These are phyloP conservation scores for Drosophila anomalipes DNA, from an alignment of 2,888 invertebrate genomes.

Conservation along the genomic window DNA sequence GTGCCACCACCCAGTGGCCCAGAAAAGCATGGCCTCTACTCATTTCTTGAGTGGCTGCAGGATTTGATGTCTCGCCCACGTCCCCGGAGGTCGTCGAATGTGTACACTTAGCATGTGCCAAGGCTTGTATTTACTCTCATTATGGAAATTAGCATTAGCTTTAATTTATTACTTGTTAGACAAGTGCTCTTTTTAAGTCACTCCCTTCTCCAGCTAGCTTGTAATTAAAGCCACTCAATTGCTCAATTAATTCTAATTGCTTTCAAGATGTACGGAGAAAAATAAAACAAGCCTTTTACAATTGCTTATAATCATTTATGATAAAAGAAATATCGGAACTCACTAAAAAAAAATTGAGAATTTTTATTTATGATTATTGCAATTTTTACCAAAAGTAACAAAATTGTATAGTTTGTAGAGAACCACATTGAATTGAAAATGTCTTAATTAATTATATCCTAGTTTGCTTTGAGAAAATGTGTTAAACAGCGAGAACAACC, in stretches of 20 bases:
- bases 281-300: background rate
- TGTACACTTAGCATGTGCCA: conserved; percentile 37
- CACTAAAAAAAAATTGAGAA: background rate
- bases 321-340: background rate
- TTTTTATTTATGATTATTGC: background rate
- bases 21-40: conserved; percentile 34
- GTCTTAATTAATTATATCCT: background rate
- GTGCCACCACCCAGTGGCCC: conserved; percentile 53
- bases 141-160: conserved; percentile 42
- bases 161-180: conserved; percentile 35
- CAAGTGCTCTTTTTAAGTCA: conserved; percentile 1
- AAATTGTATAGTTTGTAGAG: background rate
- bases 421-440: background rate
- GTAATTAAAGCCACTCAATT: background rate
- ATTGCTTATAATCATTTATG: background rate
- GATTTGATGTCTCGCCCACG: conserved; percentile 28
- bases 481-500: conserved; percentile 10
- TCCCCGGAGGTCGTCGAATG: conserved; percentile 64
- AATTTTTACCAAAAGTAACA: background rate
- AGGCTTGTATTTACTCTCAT: conserved; percentile 37
- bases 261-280: background rate
- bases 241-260: background rate
- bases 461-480: conserved; percentile 2
- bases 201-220: background rate
- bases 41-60: conserved; percentile 47